Evolutionary conservation across 2,113 vertebrate species (phyloP), one percentile per base, ranked within the genome.

Genomic region (Pelvicachromis taeniatus): DNA sequence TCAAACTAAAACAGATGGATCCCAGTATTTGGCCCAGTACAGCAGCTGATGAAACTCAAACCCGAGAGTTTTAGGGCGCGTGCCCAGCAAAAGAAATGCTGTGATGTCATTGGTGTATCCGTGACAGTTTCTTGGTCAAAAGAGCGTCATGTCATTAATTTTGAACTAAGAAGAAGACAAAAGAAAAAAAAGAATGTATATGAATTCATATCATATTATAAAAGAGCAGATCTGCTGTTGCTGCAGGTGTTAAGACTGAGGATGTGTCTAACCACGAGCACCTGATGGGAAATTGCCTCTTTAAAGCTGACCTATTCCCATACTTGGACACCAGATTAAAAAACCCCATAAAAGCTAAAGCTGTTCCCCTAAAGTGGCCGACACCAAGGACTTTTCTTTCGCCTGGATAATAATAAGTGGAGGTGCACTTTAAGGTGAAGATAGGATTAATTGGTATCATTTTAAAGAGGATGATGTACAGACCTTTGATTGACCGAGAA

Each of bases 401-500:
- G 80, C 63, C 42, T 45, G 53, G 45, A 77, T 31, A 11, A 10
- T 75, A 83, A 80, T 52, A 33, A 88, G 63, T 52, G 31, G 42
- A 55, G 26, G 58, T 50, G 73, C 80, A 3, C n/a, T n/a, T 1
- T 9, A 63, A 73, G 81, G 82, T 87, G 81, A 86, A 82, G 52
- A 83, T 17, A 52, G 89, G 88, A 90, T 91, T 92, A 90, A 89
- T 84, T 84, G 81, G 82, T 70, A 80, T 87, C 75, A 70, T 86
- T 68, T 48, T 21, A 21, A 63, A 87, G 59, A 48, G 70, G 83
- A 59, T 77, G 81, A 38, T 63, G 55, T 26, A 4, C 7, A 89
- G 83, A 81, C 84, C 89, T 79, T 85, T 85, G 54, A 58, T 52
- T 88, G 79, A 78, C 83, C 85, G 8, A 81, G 83, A 65, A 68